Conservation (phyloP, 64 coral and sea anemone genomes). For the Exaiptasia diaphana region DNA sequence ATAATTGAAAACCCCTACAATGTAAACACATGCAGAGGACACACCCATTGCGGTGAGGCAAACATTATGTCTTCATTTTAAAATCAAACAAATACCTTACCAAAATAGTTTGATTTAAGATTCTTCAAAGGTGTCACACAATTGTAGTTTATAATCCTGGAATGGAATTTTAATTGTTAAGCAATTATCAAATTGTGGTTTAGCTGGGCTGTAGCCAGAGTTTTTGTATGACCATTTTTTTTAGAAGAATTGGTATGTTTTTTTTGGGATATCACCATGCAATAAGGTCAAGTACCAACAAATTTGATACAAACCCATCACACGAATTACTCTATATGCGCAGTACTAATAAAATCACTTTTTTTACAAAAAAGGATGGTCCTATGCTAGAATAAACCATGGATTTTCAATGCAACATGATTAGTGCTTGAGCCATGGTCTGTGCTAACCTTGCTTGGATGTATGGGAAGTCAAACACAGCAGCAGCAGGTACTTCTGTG, state of each 20-base stretch:
- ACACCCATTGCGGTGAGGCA: too few species aligned
- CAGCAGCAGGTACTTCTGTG: neutral
- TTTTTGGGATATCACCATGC: neutral
- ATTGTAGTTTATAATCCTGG: constrained; percentile 88
- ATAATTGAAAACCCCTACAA: too few species aligned
- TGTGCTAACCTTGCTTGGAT: constrained; percentile 51
- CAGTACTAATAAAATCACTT: neutral
- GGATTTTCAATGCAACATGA: neutral
- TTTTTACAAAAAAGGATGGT: neutral
- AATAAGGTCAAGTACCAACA: neutral
- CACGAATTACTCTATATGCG: neutral
- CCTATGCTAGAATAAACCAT: neutral
- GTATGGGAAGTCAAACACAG: constrained; percentile 59
- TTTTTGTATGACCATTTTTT: neutral
- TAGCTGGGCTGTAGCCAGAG: neutral
- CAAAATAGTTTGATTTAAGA: constrained; percentile 84
- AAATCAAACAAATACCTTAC: constrained; percentile 57
- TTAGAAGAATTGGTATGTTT: neutral
- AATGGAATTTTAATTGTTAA: neutral
- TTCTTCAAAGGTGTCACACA: constrained; percentile 71
- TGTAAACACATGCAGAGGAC: too few species aligned
- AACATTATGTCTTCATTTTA: too few species aligned
- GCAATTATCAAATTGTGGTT: neutral
- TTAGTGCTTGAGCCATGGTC: neutral
- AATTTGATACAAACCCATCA: neutral